Evolutionary conservation across 1,140 invertebrate genomes (phyloP).

Genomic region (Pseudoatta argentina): DNA sequence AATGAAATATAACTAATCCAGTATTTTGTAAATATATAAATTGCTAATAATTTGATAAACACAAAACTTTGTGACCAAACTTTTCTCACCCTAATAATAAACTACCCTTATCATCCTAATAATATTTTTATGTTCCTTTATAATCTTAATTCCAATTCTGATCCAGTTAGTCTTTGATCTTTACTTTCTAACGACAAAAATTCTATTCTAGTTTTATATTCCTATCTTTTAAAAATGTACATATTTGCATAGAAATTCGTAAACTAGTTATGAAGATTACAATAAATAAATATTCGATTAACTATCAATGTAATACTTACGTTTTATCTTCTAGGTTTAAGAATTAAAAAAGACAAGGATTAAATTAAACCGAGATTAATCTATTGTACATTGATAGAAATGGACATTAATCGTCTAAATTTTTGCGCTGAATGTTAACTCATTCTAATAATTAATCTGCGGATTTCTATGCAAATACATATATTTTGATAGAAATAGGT

Average conservation of each 20-base stretch:
- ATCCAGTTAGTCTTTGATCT: neutral
- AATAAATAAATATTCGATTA: slow-evolving; percentile 2
- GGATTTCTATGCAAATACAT: neutral
- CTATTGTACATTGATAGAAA: too few species aligned
- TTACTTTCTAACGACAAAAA: neutral
- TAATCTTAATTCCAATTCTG: neutral
- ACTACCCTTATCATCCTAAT: too few species aligned
- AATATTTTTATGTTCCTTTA: neutral
- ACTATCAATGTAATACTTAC: too few species aligned
- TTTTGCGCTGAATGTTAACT: neutral
- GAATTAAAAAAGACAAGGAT: too few species aligned
- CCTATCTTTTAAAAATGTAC: neutral
- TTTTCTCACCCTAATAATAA: too few species aligned
- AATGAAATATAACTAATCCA: too few species aligned
- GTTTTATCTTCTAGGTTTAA: too few species aligned
- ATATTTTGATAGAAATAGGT: neutral
- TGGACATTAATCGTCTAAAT: too few species aligned
- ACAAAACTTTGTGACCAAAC: too few species aligned
- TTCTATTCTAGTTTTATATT: neutral
- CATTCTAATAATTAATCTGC: neutral
- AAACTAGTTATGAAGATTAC: neutral
- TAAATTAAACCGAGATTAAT: too few species aligned
- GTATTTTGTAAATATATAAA: too few species aligned
- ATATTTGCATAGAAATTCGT: neutral
- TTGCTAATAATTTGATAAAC: too few species aligned